Base-by-base conservation (phyloP, 2,113 vertebrate species). In the Embiotoca jacksoni region DNA sequence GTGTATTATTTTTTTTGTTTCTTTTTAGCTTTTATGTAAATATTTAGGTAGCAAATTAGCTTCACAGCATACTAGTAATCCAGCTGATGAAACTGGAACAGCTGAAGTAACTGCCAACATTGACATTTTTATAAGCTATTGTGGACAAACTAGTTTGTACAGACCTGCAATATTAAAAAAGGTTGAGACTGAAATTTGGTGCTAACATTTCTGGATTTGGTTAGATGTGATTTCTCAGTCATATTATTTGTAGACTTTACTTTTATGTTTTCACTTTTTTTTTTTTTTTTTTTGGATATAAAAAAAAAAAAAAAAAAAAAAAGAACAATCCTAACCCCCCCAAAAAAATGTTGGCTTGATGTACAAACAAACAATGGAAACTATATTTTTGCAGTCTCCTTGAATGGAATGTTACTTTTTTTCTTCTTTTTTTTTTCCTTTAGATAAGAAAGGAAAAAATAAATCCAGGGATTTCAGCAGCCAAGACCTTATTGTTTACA, bases 101-200 rank as follows among this genome's bases (percentile, higher is more conserved):
- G 72, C 80, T 83, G 59, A 83, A 75, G 71, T 49, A 75, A 86
- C 69, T 75, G 79, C 80, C 83, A 83, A 89, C 54, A 5, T 74
- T 68, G 66, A 72, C 32, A 56, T 76, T 75, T 86, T 74, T 55
- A 83, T 70, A 80, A 89, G 77, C 84, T 86, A 81, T 60, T 80
- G 75, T 83, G 84, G 79, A 83, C 57, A 90, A 85, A 88, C 64
- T 61, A 77, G 75, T 89, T 89, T 91, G 86, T 91, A 89, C 69
- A 77, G 74, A 83, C 78, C 61, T 80, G 72, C 69, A 85, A 86
- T 62, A 68, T 72, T 72, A 72, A 89, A 64, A 64, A 73, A 86
- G 61, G 68, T 82, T 85, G 64, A 81, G 83, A 84, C 62, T 87
- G 47, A 84, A 84, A 87, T 85, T 85, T 78, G 88, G 88, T 93